Base-by-base conservation (phyloP, 2,113 vertebrate species). In the Chaenocephalus aceratus region DNA sequence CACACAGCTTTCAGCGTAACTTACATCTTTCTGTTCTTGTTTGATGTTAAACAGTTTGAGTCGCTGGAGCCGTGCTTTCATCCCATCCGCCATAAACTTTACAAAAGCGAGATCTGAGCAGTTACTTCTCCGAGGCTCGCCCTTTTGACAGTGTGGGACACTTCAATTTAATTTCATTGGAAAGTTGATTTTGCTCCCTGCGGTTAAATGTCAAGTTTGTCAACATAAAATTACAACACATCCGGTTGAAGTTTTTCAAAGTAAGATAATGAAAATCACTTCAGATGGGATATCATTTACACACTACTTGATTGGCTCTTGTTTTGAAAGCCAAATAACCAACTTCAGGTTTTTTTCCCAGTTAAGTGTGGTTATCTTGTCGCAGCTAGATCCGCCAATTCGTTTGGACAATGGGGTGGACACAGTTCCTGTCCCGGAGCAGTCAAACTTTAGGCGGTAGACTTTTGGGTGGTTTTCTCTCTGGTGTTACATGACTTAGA, bases 21-120 rank as follows among this genome's bases (percentile, higher is more conserved):
- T 94, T 58, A 94, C 93, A 90, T 93, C 84, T 90, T 86, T 93
- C 53, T 84, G 30, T 23, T 91, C 87, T 36, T 84, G 88, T 57
- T 88, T 93, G 48, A 2, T 11, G 88, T 83, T 91, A 86, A 94
- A 94, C 73, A 93, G 64, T 81, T 87, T 92, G 79, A 94, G 70
- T 41, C 90, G 83, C 82, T 94, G 92, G 49, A 94, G 78, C 81
- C 93, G 82, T 14, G 93, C 92, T 93, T 89, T 93, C 91, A 94
- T 94, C 85, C 92, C 93, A 94, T 94, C 72, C 71, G 90, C 91
- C 91, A 93, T 93, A 79, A 87, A 93, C n/a, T 60, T 79, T 2
- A 68, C 77, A 56, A 21, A 72, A 60, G 9, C 57, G 5, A 49
- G 18, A 30, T 26, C 57, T 54, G 34, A 48, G 14, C 4, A 10